Base-by-base conservation (phyloP, 2,113 vertebrate species). In the Eclectus roratus region DNA sequence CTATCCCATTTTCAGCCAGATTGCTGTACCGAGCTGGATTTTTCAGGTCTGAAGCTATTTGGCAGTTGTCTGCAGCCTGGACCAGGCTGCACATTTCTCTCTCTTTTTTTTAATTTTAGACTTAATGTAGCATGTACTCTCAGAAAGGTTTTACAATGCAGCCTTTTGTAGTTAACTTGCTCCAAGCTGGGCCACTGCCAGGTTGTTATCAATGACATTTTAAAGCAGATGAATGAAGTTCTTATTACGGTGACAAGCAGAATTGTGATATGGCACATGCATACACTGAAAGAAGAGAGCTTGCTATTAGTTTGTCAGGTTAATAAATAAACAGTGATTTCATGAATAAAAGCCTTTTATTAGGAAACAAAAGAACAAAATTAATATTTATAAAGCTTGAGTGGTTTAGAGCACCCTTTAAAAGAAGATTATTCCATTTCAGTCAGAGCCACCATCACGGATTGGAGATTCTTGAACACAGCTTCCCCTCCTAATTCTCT, bases 141-240 rank as follows among this genome's bases (percentile, higher is more conserved):
- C 83, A 85, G 82, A 91, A 49, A 94, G 91, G 64, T 95, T 92
- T 92, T 88, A 95, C 92, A 97, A 95, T 91, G 91, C 89, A 89
- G 92, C 80, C 84, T 96, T 96, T 94, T 97, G 93, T 97, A 96
- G 83, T 91, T 91, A 93, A 96, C 83, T 92, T 88, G 88, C 71
- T 96, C 77, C 85, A 88, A 95, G 89, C 88, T 96, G 88, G 96
- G 94, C 95, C 71, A 87, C 63, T 95, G 94, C 94, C 88, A 97
- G 93, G 81, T 93, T 90, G 94, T 96, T 94, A 94, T 97, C 94
- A 97, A 95, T 96, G 91, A 96, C 89, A 95, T 89, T 94, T 95
- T 95, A 97, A 97, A 95, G 94, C 91, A 95, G 94, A 91, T 88
- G 96, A 96, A 96, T 96, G 93, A 97, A 93, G 95, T 96, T 96